A percentile compares a stretch with the other conserved stretches of the same genome.
These are phyloP conservation scores for Sylvicapra grimmia DNA, from an alignment of 2,113 vertebrate species.

Conservation along the genomic window DNA sequence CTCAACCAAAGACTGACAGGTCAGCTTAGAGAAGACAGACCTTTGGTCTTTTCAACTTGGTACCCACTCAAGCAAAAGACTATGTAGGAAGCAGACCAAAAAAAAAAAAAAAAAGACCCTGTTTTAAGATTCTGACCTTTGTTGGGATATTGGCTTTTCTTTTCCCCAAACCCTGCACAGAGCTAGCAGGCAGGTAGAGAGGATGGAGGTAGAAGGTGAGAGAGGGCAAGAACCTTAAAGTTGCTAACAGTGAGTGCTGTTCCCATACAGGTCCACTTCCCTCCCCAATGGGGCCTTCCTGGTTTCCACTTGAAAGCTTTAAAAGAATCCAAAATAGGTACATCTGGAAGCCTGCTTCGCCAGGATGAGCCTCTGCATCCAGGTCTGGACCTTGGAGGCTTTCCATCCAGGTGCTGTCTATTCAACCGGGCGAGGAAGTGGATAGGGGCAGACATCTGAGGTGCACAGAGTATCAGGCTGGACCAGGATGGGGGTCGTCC, in stretches of 20 bases:
- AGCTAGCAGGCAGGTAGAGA: neutral
- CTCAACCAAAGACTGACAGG: neutral
- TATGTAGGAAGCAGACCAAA: neutral
- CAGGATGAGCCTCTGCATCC: neutral
- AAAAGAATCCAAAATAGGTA: neutral
- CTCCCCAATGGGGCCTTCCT: neutral
- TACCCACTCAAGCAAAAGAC: neutral
- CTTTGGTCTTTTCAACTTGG: neutral
- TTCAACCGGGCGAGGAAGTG: fast-evolving
- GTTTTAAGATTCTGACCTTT: neutral
- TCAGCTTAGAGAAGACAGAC: neutral
- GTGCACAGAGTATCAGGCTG: fast-evolving
- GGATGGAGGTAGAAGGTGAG: neutral
- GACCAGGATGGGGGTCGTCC: neutral
- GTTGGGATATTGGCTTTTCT: neutral
- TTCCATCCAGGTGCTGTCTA: neutral
- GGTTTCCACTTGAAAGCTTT: neutral
- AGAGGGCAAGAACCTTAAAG: neutral
- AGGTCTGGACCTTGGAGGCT: neutral
- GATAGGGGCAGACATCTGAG: neutral
- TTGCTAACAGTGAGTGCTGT: fast-evolving
- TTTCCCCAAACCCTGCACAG: neutral
- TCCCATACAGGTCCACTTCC: neutral
- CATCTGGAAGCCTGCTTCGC: neutral
- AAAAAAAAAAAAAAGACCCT: neutral